Evolutionary conservation across 2,888 invertebrate species (phyloP).

Genomic region (Trimorus sp.): DNA sequence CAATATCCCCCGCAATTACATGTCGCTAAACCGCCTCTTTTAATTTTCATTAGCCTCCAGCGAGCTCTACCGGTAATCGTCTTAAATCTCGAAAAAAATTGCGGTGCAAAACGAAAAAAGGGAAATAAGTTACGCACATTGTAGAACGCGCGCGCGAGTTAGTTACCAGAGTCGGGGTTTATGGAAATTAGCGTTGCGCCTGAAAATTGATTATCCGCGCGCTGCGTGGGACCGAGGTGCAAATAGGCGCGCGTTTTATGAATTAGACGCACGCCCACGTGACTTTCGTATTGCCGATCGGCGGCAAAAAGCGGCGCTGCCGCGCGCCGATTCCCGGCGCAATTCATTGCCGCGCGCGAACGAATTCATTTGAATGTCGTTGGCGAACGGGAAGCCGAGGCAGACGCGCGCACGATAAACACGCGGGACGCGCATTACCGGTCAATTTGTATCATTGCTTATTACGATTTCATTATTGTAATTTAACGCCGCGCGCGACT

Average conservation of each 20-base stretch:
- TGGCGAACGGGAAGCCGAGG: neutral
- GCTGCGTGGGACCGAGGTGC: conserved; percentile 68
- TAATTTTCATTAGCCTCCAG: too few species aligned
- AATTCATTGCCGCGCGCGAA: conserved; percentile 30
- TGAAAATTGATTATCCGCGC: conserved; percentile 74
- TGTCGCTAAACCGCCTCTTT: too few species aligned
- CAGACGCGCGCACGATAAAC: neutral
- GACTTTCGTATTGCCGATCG: conserved; percentile 26
- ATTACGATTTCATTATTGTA: neutral
- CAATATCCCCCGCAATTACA: too few species aligned
- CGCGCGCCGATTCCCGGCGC: conserved; percentile 34
- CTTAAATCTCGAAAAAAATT: too few species aligned
- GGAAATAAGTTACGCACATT: conserved; percentile 45
- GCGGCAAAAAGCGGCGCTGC: conserved; percentile 16
- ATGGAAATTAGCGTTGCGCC: conserved; percentile 74
- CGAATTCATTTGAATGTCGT: conserved; percentile 19
- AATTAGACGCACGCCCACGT: conserved; percentile 65
- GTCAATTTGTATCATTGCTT: conserved; percentile 15
- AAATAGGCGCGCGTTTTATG: conserved; percentile 55
- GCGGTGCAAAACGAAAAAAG: conserved; percentile 1
- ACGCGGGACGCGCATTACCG: conserved; percentile 6
- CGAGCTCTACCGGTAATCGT: too few species aligned
- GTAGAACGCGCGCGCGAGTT: conserved; percentile 50
- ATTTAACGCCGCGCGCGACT: too few species aligned
- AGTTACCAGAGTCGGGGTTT: conserved; percentile 67